Base-by-base conservation (phyloP, 2,113 vertebrate species). In the Ploceus nigricollis region DNA sequence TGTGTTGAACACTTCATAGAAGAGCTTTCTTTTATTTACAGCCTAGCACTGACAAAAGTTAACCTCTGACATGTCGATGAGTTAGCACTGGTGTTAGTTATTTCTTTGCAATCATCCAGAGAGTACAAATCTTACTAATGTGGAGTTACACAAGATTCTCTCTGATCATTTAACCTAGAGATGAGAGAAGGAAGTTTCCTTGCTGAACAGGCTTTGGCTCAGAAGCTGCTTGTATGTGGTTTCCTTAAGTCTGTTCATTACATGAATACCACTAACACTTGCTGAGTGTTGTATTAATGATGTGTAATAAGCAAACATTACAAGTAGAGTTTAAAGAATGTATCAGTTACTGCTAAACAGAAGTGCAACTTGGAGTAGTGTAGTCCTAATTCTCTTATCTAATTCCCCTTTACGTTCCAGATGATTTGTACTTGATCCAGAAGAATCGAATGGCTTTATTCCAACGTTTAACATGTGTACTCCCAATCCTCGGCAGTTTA, bases 391-490 rank as follows among this genome's bases (percentile, higher is more conserved):
- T 86, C 9, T 68, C 1, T 37, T 68, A 8, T 47, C 64, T 50
- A 50, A 94, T 86, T 88, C 27, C 22, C 4, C 11, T 56, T 87
- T 87, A 21, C 40, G 54, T 98, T 98, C 61, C 96, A 99, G 99
- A 99, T 98, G 99, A 99, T 56, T 98, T 99, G 92, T 98, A 98
- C 7, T 98, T 99, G 95, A 98, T 99, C 90, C 98, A 99, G 96
- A 99, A 98, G 97, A 99, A 99, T 88, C 98, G 99, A 91, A 98
- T 98, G 93, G 98, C 99, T 23, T 97, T 99, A 93, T 98, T 99
- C 85, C 99, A 99, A 6, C 98, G 98, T 48, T 95, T 99, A 81
- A 99, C 99, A 4, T 98, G 98, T 77, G 98, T 99, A 2, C 98
- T 98, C 94, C 98, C 98, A 33, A 97, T 99, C 78, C 96, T 99